These are phyloP conservation scores for Ylistrum balloti DNA, from an alignment of 1,140 invertebrate genomes.

Conservation along the genomic window DNA sequence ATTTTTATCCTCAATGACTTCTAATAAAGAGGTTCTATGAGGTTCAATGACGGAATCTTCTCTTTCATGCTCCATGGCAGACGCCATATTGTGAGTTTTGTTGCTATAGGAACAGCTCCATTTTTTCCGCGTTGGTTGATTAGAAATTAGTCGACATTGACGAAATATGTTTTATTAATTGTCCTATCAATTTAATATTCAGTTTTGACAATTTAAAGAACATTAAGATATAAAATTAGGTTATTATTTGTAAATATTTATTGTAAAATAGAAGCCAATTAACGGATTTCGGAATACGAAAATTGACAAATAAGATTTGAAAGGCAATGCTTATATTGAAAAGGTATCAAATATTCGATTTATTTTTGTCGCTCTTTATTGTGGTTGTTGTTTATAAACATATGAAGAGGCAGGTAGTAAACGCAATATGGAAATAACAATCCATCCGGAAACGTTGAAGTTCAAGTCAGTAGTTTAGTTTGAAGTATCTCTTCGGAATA, in stretches of 20 bases:
- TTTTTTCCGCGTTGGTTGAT: no score
- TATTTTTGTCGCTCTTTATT: no score
- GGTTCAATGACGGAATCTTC: conserved; percentile 72
- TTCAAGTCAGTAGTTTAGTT: neutral
- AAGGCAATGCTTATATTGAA: no score
- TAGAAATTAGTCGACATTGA: neutral
- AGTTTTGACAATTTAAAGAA: no score
- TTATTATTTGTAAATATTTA: neutral
- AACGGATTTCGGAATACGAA: neutral
- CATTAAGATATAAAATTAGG: neutral
- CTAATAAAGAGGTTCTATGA: conserved; percentile 75
- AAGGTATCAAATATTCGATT: no score
- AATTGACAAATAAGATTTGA: no score
- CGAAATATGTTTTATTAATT: neutral
- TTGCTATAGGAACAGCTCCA: conserved; percentile 56
- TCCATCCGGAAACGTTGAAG: neutral
- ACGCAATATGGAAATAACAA: no score
- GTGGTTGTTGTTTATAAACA: no score
- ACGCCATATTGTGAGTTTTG: conserved; percentile 75
- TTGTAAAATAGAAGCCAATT: neutral
- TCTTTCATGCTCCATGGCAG: conserved; percentile 65
- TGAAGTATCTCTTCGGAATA: neutral
- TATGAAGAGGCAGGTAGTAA: no score
- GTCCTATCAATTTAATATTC: neutral
- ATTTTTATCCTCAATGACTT: conserved; percentile 79